Evolutionary conservation across 2,113 vertebrate genomes (phyloP).

Genomic region (Candoia aspera): DNA sequence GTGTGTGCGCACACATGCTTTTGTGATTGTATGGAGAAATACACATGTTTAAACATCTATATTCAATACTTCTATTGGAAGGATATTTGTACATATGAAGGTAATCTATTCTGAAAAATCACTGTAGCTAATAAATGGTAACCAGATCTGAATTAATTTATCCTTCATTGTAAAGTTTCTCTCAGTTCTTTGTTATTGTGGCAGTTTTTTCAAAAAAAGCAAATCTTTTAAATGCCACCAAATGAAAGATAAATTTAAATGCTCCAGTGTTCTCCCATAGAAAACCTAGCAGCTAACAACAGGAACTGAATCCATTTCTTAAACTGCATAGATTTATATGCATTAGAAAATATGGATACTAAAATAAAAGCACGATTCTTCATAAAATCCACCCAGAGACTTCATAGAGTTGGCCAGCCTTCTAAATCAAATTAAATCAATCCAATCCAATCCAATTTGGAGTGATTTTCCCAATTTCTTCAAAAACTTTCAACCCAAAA

Average conservation of each 20-base stretch:
- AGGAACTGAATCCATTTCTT: neutral
- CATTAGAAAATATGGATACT: neutral
- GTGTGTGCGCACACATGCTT: neutral
- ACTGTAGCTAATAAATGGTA: neutral
- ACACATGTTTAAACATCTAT: neutral
- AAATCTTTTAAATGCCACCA: conserved; percentile 2
- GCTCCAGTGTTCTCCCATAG: neutral
- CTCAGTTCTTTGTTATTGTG: neutral
- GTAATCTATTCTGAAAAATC: neutral
- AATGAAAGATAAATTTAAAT: neutral
- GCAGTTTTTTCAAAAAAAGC: neutral
- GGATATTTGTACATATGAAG: neutral
- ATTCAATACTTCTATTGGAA: neutral
- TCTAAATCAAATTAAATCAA: neutral
- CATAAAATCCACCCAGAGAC: neutral
- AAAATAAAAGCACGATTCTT: neutral
- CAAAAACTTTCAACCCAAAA: neutral
- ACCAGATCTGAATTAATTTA: neutral
- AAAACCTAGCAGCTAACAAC: neutral
- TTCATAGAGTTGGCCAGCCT: neutral
- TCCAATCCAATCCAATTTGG: neutral
- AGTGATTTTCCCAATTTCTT: neutral
- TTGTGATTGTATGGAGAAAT: neutral
- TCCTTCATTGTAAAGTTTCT: neutral
- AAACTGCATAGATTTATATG: neutral